Conservation (phyloP, 2,113 vertebrate species). For the Clarias gariepinus region DNA sequence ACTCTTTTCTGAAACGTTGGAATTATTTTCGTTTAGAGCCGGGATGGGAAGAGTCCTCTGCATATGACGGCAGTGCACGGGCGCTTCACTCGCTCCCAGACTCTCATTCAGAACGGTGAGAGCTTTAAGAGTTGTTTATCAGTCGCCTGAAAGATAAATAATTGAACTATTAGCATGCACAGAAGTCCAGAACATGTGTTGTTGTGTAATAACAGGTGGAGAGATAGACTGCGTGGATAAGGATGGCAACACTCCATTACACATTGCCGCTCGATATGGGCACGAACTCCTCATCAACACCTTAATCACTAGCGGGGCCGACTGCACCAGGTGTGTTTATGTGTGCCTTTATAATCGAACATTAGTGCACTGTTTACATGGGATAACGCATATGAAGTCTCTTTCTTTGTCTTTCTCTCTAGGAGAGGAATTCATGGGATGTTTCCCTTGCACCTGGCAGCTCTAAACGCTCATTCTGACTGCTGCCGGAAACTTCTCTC, state of each 20-base stretch:
- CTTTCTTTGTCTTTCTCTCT: conserved; percentile 49
- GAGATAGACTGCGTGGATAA: conserved; percentile 92
- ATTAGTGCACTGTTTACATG: not conserved
- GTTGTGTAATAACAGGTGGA: conserved; percentile 40
- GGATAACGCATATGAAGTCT: not conserved
- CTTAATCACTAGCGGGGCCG: conserved; percentile 90
- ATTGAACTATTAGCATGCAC: not conserved
- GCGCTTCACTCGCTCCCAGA: conserved; percentile 92
- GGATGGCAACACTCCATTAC: conserved; percentile 95
- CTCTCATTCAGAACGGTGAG: conserved; percentile 95
- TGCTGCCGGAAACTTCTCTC: conserved; percentile 94
- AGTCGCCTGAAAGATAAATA: not conserved
- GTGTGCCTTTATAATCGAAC: not conserved
- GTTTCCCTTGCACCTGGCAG: conserved; percentile 95
- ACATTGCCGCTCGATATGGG: conserved; percentile 90
- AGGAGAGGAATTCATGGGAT: conserved; percentile 94
- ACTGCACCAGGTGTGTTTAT: conserved; percentile 85
- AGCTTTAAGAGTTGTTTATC: not conserved
- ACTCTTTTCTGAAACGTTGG: not conserved
- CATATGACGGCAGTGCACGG: conserved; percentile 96
- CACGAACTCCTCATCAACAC: conserved; percentile 97
- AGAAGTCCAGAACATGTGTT: not conserved
- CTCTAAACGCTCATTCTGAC: conserved; percentile 90
- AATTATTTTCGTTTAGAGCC: conserved; percentile 75
- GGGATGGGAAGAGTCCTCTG: conserved; percentile 93